Percentiles rank a stretch among this genome's conserved stretches.
These are phyloP conservation scores for Pandemis corylana DNA, from an alignment of 2,888 invertebrate species.

Conservation along the genomic window DNA sequence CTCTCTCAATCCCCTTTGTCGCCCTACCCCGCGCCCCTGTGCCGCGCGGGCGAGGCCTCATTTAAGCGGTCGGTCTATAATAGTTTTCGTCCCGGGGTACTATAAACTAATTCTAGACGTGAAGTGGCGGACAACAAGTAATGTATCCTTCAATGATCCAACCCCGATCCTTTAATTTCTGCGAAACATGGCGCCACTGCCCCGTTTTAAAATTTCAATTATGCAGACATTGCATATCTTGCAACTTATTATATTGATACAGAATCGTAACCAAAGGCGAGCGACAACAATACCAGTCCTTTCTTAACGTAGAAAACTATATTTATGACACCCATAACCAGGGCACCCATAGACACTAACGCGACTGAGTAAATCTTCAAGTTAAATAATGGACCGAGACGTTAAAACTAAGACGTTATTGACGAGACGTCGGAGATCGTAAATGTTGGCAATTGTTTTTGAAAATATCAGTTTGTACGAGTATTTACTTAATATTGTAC, in stretches of 20 bases:
- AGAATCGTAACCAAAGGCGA: background rate
- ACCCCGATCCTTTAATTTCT: too few species aligned
- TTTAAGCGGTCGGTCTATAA: too few species aligned
- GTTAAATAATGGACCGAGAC: conserved; percentile 1
- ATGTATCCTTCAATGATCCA: too few species aligned
- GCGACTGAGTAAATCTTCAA: background rate
- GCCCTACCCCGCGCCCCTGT: too few species aligned
- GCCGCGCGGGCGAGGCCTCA: too few species aligned
- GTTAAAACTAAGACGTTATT: background rate
- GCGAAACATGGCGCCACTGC: too few species aligned
- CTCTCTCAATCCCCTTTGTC: too few species aligned
- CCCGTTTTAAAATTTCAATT: too few species aligned
- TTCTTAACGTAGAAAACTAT: background rate
- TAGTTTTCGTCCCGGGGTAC: too few species aligned
- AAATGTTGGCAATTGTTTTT: conserved; percentile 7
- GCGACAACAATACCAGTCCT: background rate
- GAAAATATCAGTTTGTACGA: background rate
- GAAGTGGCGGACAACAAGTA: too few species aligned
- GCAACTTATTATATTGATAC: background rate
- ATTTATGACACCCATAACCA: background rate
- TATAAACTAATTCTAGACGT: too few species aligned
- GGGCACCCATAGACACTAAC: background rate
- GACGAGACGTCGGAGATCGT: background rate
- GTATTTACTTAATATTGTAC: background rate
- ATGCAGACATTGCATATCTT: background rate